Conservation (phyloP, 2,888 invertebrate species). For the Stramonita haemastoma region DNA sequence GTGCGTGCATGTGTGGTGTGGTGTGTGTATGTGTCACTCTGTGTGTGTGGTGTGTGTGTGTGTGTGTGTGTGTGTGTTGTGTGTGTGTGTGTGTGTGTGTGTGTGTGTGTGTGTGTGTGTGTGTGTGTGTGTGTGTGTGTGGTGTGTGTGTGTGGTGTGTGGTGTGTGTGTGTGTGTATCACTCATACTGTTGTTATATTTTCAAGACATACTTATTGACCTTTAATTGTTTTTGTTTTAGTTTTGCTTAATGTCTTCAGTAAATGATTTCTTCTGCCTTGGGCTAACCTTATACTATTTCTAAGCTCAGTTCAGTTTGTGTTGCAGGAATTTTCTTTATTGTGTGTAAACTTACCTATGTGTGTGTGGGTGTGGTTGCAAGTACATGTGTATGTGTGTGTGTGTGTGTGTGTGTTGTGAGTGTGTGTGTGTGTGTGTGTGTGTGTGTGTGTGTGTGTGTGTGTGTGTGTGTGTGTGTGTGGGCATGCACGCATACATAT, state of each 20-base stretch:
- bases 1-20: too few relatives aligned
- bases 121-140: not conserved
- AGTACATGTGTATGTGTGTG: not conserved
- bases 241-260: not conserved
- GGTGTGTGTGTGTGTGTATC: conserved; percentile 4
- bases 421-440: not conserved
- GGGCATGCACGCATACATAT: not conserved
- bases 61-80: not conserved
- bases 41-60: not conserved
- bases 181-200: too few relatives aligned
- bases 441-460: not conserved
- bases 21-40: too few relatives aligned
- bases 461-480: not conserved
- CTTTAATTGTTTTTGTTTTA: not conserved
- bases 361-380: not conserved
- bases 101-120: too few relatives aligned
- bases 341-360: not conserved
- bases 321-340: not conserved
- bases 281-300: not conserved
- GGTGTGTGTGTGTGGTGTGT: conserved; percentile 1
- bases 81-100: not conserved
- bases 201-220: too few relatives aligned
- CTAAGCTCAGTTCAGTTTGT: not conserved
- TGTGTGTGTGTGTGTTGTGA: not conserved
- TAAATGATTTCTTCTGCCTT: not conserved